A percentile compares a stretch with the other conserved stretches of the same genome.
Evolutionary conservation across 2,113 vertebrate genomes (phyloP).

Genomic region (Zosterops japonicus): DNA sequence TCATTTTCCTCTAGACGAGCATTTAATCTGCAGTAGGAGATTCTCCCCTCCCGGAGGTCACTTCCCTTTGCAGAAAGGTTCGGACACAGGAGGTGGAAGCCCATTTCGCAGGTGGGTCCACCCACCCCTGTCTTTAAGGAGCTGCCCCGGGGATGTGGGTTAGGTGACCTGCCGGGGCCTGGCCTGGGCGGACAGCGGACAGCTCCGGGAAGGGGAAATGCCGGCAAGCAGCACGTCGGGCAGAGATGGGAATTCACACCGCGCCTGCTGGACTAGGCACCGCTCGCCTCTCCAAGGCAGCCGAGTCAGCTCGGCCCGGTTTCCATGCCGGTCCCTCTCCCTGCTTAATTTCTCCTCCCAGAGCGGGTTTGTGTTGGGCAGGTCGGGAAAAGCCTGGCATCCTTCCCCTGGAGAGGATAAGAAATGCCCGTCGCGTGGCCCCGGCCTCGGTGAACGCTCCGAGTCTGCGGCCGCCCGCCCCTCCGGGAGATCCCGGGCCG

Average conservation of each 20-base stretch:
- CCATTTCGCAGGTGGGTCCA: neutral
- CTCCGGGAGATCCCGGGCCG: neutral
- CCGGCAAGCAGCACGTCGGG: neutral
- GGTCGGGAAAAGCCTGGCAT: neutral
- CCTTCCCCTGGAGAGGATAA: neutral
- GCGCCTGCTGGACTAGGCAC: neutral
- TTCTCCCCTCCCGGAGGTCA: neutral
- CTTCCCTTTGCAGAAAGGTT: neutral
- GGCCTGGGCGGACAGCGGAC: neutral
- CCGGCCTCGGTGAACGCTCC: neutral
- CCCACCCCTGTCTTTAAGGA: neutral
- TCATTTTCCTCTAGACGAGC: neutral
- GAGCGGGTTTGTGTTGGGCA: neutral
- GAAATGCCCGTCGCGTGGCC: neutral
- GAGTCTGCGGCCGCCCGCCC: neutral
- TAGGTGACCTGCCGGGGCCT: neutral
- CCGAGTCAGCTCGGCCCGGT: neutral
- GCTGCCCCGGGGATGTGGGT: neutral
- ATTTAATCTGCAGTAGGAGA: neutral
- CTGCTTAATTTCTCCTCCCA: neutral
- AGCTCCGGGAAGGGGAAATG: neutral
- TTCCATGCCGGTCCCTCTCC: neutral
- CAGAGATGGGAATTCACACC: neutral
- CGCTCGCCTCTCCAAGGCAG: neutral
- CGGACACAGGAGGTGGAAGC: neutral